Evolutionary conservation across 2,888 invertebrate genomes (phyloP), one percentile per base, ranked within the genome.

Genomic region (Caenorhabditis virilis): DNA sequence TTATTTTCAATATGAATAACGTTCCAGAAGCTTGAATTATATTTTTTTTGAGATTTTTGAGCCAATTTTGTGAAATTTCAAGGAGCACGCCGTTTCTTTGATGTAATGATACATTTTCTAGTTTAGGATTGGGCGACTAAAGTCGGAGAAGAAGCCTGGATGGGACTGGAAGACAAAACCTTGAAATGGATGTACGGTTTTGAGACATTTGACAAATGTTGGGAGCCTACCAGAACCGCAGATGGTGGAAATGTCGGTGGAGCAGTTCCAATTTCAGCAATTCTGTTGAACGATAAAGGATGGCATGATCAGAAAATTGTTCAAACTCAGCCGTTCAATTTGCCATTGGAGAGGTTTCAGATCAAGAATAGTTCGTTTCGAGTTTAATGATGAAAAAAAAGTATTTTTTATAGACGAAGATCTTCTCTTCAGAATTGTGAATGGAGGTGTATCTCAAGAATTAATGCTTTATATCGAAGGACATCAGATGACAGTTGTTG

Each of bases 101-200:
- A n/a, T n/a, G n/a, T n/a, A n/a, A n/a, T n/a, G n/a, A n/a, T n/a
- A n/a, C n/a, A n/a, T 43, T 16, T n/a, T 6, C 23, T 47, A 22
- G 53, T 67, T 36, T 33, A 80, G 77, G 80, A 80, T 48, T 78
- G 77, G 78, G 66, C 72, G 0, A 65, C 69, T 11, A 63, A 64
- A 33, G 41, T 65, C 5, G 59, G 72, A 5, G 70, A 66, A 20
- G 75, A 79, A 35, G 57, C 69, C 5, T 76, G 77, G 76, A 57
- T 69, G 64, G 61, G 66, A 43, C 58, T 76, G 59, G 66, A 72
- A 39, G 76, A 78, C 27, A 71, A 73, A 45, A 77, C 74, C 5
- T 74, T 78, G 77, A 80, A 80, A 59, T 80, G 80, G 79, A 72
- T 81, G 61, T 74, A 76, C 41, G 78, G 79, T 7, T 72, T 70